Evolutionary conservation across 2,888 invertebrate species (phyloP).

Genomic region (Andrena marginata): DNA sequence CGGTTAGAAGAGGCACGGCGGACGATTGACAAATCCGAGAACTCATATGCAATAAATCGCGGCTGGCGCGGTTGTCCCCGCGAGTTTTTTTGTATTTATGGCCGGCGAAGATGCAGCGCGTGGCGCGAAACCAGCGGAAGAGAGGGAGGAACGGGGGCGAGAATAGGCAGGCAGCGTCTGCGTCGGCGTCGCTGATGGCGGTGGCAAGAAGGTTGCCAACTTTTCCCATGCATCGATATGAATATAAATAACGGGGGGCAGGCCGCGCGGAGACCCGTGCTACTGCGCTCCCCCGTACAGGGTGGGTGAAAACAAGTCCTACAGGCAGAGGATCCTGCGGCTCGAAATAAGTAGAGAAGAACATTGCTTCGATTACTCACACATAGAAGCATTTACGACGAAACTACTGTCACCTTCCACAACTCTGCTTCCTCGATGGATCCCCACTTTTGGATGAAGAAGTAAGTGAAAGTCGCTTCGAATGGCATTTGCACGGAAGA

Average conservation of each 20-base stretch:
- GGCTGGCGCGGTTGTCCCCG: slow-evolving; percentile 63
- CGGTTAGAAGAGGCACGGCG: slow-evolving; percentile 41
- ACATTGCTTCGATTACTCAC: too few relatives aligned
- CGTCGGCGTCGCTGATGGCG: slow-evolving; percentile 32
- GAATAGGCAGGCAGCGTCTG: slow-evolving; percentile 43
- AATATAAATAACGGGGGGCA: slow-evolving; percentile 76
- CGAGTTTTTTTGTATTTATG: slow-evolving; percentile 78
- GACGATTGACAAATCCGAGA: slow-evolving; percentile 83
- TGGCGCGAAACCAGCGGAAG: slow-evolving; percentile 39
- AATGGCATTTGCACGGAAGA: background rate
- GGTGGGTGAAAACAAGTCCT: background rate
- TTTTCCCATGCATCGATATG: slow-evolving; percentile 79
- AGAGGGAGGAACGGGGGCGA: slow-evolving; percentile 44
- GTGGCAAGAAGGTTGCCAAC: slow-evolving; percentile 73
- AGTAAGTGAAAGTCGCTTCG: too few relatives aligned
- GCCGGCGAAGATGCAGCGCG: slow-evolving; percentile 64
- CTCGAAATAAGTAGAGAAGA: background rate
- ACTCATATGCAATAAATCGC: slow-evolving; percentile 84
- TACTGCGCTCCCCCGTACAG: slow-evolving; percentile 39
- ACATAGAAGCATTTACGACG: too few relatives aligned
- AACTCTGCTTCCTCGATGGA: too few relatives aligned
- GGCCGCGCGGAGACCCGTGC: slow-evolving; percentile 50
- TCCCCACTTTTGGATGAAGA: too few relatives aligned
- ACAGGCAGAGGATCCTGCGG: background rate
- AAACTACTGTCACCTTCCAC: too few relatives aligned